Base-by-base conservation (phyloP, 2,113 vertebrate species). In the Geothlypis trichas region DNA sequence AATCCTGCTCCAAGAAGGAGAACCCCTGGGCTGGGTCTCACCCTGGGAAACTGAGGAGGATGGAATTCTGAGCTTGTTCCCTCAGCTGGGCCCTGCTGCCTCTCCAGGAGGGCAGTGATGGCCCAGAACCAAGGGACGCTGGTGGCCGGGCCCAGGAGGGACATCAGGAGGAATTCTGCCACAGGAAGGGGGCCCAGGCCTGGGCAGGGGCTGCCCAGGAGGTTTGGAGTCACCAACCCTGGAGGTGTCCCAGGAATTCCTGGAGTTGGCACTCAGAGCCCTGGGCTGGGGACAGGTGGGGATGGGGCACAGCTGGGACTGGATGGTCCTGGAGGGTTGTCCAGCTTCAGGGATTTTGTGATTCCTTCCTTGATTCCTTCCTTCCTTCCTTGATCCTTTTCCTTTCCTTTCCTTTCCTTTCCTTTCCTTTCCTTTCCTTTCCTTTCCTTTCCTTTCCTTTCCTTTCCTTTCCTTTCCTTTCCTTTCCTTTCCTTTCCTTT, bases 241-340 rank as follows among this genome's bases (percentile, higher is more conserved):
- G 81, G 33, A 46, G 11, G 49, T 15, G 58, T 7, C 49, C 81
- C 6, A 22, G 81, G 81, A 46, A 39, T 6, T 6, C 11, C 39
- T 63, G 58, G 47, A 33, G 2, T 17, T 55, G 68, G 33, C 69
- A 33, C 68, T 51, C 10, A 24, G 55, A 0, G 30, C 27, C n/a
- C 66, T 41, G 44, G 66, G 30, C 47, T 73, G 69, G 59, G 23
- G 28, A 41, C 28, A 4, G 41, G n/a, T 39, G 59, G 59, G 66
- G 11, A 47, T 59, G 1, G 31, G 31, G 24, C 51, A n/a, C 23
- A 28, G 69, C 5, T 11, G 2, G 39, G 22, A 9, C 5, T 31
- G 0, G 1, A 2, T 17, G 58, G 1, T 2, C 28, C 4, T 11
- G 51, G 13, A 49, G 61, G 15, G 7, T 30, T 31, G 31, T 51